Conservation (phyloP, 2,888 invertebrate species). For the Arctia plantaginis region DNA sequence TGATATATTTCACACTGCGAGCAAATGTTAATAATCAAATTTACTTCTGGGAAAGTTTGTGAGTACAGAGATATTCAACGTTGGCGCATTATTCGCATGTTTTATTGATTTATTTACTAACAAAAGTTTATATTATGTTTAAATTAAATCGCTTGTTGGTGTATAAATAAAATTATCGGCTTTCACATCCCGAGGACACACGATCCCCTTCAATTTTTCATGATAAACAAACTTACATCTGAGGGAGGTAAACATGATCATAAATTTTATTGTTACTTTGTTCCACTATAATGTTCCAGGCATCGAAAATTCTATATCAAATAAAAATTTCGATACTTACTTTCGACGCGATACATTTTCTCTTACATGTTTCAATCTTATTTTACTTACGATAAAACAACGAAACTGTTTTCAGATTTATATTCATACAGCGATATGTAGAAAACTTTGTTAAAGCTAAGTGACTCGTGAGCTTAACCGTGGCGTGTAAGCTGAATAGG, state of each 20-base stretch:
- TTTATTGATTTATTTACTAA: conserved; percentile 69
- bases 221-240: conserved; percentile 81
- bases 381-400: conserved; percentile 38
- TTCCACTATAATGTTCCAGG: conserved; percentile 60
- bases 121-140: conserved; percentile 66
- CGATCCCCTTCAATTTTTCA: conserved; percentile 74
- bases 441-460: conserved; percentile 29
- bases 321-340: conserved; percentile 68
- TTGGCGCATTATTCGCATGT: conserved; percentile 50
- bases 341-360: conserved; percentile 51
- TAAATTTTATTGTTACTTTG: conserved; percentile 68
- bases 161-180: conserved; percentile 76
- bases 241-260: conserved; percentile 78
- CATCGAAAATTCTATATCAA: conserved; percentile 71
- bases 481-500: conserved; percentile 48
- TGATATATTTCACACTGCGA: conserved; percentile 23
- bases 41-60: conserved; percentile 42
- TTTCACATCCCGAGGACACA: conserved; percentile 70
- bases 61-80: conserved; percentile 53
- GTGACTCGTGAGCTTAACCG: conserved; percentile 31
- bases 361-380: conserved; percentile 40
- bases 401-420: conserved; percentile 8
- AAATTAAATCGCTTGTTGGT: conserved; percentile 69
- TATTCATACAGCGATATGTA: conserved; percentile 15
- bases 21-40: conserved; percentile 42